phyloP scores from a whole-genome alignment of 2,797 vertebrate species.

The Trematomus bernacchii region DNA sequence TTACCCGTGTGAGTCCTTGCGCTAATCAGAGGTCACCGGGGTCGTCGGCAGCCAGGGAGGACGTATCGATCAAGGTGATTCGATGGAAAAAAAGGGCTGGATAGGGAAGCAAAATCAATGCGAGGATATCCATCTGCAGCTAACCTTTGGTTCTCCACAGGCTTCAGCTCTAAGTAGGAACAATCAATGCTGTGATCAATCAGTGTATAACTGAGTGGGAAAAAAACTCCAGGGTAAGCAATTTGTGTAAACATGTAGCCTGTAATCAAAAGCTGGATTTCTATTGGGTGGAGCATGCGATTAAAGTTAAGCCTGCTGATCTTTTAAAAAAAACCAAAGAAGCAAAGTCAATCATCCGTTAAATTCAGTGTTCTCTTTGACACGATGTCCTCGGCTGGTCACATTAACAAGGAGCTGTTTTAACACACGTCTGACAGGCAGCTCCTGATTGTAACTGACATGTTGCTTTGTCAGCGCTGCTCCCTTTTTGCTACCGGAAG shows the following conservation, averaged over 20 bases:
- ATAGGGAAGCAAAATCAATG: conserved; percentile 70
- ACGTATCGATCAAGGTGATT: conserved; percentile 54
- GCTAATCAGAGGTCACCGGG: conserved; percentile 67
- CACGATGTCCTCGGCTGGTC: conserved; percentile 20
- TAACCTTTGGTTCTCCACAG: conserved; percentile 52
- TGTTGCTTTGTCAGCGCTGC: conserved; percentile 58
- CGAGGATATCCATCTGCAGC: conserved; percentile 61
- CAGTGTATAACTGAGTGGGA: conserved; percentile 45
- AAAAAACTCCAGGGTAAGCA: conserved; percentile 29
- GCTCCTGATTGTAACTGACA: conserved; percentile 49
- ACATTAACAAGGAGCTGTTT: conserved; percentile 21
- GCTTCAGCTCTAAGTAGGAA: conserved; percentile 53
- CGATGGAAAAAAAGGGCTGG: conserved; percentile 52
- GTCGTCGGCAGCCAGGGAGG: conserved; percentile 39
- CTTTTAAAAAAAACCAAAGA: background rate
- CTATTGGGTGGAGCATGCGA: background rate
- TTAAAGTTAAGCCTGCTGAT: background rate
- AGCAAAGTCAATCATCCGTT: background rate
- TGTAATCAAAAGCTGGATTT: conserved; percentile 16
- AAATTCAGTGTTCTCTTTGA: conserved; percentile 26
- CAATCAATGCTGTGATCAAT: conserved; percentile 73
- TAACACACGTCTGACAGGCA: conserved; percentile 30
- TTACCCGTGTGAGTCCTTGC: conserved; percentile 49
- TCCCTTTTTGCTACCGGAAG: conserved; percentile 13
- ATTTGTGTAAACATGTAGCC: conserved; percentile 36